These are phyloP conservation scores for Sarcophaga caerulescens DNA, from an alignment of 2,888 invertebrate genomes.

Conservation along the genomic window DNA sequence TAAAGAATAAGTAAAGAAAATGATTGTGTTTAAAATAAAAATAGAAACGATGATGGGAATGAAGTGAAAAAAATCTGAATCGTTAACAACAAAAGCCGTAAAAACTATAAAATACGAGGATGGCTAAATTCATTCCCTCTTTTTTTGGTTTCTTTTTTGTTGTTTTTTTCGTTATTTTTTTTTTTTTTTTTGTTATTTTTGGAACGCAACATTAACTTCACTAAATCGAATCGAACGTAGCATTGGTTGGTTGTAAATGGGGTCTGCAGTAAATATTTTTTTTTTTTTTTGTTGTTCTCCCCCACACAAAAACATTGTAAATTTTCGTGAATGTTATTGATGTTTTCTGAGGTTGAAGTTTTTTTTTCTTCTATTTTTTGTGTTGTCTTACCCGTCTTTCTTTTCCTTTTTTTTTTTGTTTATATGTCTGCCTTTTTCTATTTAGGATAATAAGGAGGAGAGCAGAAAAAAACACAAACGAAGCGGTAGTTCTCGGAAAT, in stretches of 20 bases:
- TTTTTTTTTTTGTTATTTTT: background rate
- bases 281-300: background rate
- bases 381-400: background rate
- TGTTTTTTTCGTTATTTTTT: too few relatives aligned
- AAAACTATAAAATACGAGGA: conserved; percentile 41
- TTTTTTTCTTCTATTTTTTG: background rate
- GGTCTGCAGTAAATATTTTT: background rate
- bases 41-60: background rate
- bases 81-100: conserved; percentile 20
- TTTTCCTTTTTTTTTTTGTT: background rate
- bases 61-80: too few relatives aligned
- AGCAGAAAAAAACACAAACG: too few relatives aligned
- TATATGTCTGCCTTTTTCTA: background rate
- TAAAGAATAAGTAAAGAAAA: background rate
- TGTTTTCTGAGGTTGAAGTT: conserved; percentile 18
- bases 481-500: conserved; percentile 1
- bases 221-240: conserved; percentile 25
- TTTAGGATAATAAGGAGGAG: too few relatives aligned
- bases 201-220: conserved; percentile 54
- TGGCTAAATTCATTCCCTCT: background rate
- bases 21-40: background rate
- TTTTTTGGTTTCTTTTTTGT: too few relatives aligned
- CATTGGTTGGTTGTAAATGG: background rate
- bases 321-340: conserved; percentile 49
- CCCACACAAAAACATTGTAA: background rate